A percentile compares a stretch with the other conserved stretches of the same genome.
These are phyloP conservation scores for Eulemur coronatus DNA, from an alignment of 2,797 vertebrate species.

Conservation along the genomic window DNA sequence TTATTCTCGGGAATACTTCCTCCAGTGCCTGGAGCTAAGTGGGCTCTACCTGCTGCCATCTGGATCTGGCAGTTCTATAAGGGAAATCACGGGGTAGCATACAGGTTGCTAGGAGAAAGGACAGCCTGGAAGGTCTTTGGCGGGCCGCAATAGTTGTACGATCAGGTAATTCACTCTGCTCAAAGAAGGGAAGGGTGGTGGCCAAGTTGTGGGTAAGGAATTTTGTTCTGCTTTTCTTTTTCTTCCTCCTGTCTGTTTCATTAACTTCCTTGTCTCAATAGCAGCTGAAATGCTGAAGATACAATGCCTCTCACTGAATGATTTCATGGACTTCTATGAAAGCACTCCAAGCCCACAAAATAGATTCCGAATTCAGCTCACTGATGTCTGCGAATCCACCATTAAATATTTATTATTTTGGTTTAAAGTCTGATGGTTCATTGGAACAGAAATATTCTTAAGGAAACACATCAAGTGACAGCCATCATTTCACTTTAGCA, in stretches of 20 bases:
- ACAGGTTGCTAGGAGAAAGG: not conserved
- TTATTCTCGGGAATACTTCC: conserved; percentile 48
- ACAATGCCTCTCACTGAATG: not conserved
- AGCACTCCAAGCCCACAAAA: not conserved
- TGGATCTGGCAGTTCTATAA: too few relatives aligned
- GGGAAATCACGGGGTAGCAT: rapidly evolving
- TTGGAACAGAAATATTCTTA: not conserved
- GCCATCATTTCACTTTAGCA: not conserved
- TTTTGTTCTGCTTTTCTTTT: not conserved
- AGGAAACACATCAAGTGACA: not conserved
- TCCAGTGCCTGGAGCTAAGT: not conserved
- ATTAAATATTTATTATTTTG: not conserved
- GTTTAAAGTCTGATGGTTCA: not conserved
- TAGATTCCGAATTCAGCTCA: not conserved
- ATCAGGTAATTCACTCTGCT: not conserved
- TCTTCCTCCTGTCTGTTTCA: not conserved
- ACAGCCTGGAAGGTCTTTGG: too few relatives aligned
- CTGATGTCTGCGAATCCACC: not conserved
- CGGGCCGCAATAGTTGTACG: rapidly evolving
- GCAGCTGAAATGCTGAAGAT: not conserved
- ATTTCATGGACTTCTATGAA: not conserved
- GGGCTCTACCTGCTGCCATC: not conserved
- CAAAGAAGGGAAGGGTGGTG: not conserved
- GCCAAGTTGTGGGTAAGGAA: not conserved
- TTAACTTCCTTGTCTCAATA: not conserved